phyloP scores from a whole-genome alignment of 2,113 vertebrate species.

The Peromyscus leucopus region DNA sequence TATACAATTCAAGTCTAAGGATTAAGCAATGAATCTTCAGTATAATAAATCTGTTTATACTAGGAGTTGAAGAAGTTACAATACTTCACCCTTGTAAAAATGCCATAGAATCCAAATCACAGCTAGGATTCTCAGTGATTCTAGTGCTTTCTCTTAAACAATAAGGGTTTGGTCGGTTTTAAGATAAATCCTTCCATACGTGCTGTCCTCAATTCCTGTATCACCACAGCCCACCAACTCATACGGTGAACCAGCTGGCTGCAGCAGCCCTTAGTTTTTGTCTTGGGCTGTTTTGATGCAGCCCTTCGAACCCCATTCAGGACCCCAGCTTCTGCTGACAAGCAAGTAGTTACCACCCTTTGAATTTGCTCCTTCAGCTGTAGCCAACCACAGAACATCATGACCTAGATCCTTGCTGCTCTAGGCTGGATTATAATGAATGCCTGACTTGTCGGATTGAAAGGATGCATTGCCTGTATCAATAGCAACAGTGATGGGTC shows the following conservation, averaged over 20 bases:
- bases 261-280: constrained; percentile 89
- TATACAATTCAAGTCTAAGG: constrained; percentile 79
- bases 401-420: neutral
- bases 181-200: constrained; percentile 70
- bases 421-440: neutral
- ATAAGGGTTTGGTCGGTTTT: constrained; percentile 78
- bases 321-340: constrained; percentile 69
- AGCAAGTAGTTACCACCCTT: neutral
- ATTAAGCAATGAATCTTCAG: constrained; percentile 71
- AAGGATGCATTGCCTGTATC: neutral
- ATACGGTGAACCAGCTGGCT: constrained; percentile 90
- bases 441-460: neutral
- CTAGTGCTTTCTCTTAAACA: constrained; percentile 71
- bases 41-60: constrained; percentile 86
- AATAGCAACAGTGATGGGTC: neutral
- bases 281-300: constrained; percentile 91
- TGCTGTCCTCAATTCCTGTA: neutral
- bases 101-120: constrained; percentile 81
- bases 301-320: constrained; percentile 89
- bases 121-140: constrained; percentile 79
- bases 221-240: neutral
- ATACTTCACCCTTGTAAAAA: constrained; percentile 84
- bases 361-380: neutral
- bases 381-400: neutral
- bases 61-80: constrained; percentile 71